Evolutionary conservation across 2,113 vertebrate species (phyloP).

Genomic region (Bubo blakistoni): DNA sequence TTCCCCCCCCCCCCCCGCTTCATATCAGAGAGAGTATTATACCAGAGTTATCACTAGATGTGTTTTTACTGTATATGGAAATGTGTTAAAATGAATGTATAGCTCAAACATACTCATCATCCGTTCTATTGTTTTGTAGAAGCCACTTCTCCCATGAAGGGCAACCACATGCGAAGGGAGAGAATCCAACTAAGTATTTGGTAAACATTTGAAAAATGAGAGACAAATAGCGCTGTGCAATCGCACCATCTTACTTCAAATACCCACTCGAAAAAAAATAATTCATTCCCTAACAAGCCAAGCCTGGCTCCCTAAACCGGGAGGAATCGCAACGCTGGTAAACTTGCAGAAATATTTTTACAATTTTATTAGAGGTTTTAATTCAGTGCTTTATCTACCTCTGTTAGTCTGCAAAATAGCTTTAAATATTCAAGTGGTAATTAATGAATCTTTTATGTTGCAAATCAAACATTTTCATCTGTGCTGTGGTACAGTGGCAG

Average conservation of each 20-base stretch:
- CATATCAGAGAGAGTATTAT: background rate
- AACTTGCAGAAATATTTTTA: constrained; percentile 79
- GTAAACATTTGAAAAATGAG: constrained; percentile 58
- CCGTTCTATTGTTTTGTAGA: background rate
- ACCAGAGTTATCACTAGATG: background rate
- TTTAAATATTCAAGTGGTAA: constrained; percentile 85
- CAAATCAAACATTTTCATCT: constrained; percentile 82
- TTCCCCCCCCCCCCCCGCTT: background rate
- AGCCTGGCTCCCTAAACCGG: constrained; percentile 51
- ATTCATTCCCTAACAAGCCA: constrained; percentile 14
- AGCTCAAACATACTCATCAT: background rate
- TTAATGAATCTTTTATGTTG: constrained; percentile 84
- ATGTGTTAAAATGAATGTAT: background rate
- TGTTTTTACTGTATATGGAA: constrained; percentile 9
- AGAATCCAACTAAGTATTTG: constrained; percentile 43
- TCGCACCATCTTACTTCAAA: constrained; percentile 24
- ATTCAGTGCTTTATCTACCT: constrained; percentile 78
- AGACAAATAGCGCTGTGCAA: constrained; percentile 6
- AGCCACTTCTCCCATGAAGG: constrained; percentile 1
- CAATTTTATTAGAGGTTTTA: constrained; percentile 83
- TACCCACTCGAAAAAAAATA: constrained; percentile 15
- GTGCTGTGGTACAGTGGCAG: constrained; percentile 50
- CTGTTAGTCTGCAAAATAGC: constrained; percentile 80
- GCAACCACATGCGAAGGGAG: background rate
- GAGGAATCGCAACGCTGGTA: constrained; percentile 58